Percentiles rank a stretch among this genome's conserved stretches.
phyloP scores from a whole-genome alignment of 2,888 invertebrate genomes.

The Acronicta leporina region DNA sequence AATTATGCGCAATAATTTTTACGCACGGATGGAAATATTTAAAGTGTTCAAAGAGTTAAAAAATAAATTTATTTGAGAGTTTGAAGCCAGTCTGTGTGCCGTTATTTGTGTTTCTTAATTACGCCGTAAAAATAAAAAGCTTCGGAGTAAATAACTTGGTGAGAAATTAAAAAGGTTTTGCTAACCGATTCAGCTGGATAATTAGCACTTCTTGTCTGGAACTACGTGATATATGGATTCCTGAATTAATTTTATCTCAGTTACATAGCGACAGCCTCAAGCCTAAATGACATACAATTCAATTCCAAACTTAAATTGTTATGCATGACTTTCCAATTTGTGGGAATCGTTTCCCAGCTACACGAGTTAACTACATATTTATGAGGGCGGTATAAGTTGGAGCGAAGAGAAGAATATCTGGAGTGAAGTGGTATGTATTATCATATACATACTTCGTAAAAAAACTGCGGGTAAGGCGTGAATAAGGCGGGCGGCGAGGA shows the following conservation, averaged over 20 bases:
- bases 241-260: constrained; percentile 12
- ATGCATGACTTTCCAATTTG: constrained; percentile 68
- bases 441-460: constrained; percentile 77
- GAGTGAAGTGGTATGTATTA: constrained; percentile 51
- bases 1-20: constrained; percentile 37
- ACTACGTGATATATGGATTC: constrained; percentile 14
- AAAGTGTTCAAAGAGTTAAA: constrained; percentile 38
- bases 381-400: constrained; percentile 62
- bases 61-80: constrained; percentile 47
- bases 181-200: constrained; percentile 2
- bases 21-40: constrained; percentile 34
- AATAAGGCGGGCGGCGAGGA: constrained; percentile 64
- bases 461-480: constrained; percentile 69
- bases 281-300: constrained; percentile 39
- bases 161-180: constrained; percentile 9
- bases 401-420: constrained; percentile 56
- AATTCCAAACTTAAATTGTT: constrained; percentile 58
- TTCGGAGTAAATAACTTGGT: constrained; percentile 12
- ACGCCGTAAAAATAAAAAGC: constrained; percentile 35
- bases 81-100: constrained; percentile 27
- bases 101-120: constrained; percentile 51
- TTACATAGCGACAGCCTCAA: constrained; percentile 9
- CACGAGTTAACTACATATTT: constrained; percentile 68
- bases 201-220: not conserved
- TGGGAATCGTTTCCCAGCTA: constrained; percentile 54